phyloP scores from a whole-genome alignment of 2,888 invertebrate species.

The Mylabris sibirica region DNA sequence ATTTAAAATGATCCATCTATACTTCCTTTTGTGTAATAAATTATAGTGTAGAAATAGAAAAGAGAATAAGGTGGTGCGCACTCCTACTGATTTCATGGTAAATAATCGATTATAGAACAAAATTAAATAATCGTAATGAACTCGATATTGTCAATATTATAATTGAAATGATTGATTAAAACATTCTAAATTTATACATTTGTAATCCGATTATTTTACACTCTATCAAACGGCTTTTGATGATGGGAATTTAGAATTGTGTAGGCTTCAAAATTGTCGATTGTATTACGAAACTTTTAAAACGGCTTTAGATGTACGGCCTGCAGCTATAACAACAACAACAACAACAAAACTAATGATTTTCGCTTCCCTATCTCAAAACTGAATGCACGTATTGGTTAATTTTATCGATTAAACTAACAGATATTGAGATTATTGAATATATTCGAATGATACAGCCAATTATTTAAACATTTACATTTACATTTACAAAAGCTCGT shows the following conservation, averaged over 20 bases:
- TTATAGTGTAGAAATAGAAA: background rate
- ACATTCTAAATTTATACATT: conserved; percentile 4
- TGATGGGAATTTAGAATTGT: background rate
- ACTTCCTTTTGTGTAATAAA: background rate
- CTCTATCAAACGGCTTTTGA: background rate
- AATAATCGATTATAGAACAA: background rate
- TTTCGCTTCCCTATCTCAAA: background rate
- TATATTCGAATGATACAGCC: no score
- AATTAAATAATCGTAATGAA: conserved; percentile 2
- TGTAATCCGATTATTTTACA: conserved; percentile 3
- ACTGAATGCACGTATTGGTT: background rate
- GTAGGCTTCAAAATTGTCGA: background rate
- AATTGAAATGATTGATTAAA: background rate
- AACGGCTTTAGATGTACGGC: background rate
- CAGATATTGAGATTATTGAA: background rate
- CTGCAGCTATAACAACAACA: background rate
- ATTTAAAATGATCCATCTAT: no score
- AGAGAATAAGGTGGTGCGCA: background rate
- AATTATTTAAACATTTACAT: background rate
- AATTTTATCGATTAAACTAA: background rate
- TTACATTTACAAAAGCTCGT: background rate
- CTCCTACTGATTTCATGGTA: background rate
- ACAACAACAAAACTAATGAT: background rate
- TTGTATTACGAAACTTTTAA: conserved; percentile 2
- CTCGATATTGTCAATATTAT: background rate